These are phyloP conservation scores for Apotomis turbidana DNA, from an alignment of 2,888 invertebrate genomes.

Conservation along the genomic window DNA sequence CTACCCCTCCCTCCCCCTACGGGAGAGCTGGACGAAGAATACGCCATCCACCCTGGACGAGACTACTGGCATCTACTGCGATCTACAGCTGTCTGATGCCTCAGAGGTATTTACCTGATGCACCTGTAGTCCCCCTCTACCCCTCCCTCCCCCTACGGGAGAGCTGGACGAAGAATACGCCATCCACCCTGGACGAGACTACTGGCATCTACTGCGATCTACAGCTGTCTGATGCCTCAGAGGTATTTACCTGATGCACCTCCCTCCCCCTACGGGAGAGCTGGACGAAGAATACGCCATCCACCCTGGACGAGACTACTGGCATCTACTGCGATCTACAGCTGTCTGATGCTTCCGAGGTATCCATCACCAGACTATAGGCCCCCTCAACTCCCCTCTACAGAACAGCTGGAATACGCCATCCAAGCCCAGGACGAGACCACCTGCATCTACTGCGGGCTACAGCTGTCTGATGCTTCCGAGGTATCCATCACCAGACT, in stretches of 20 bases:
- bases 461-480: constrained; percentile 54
- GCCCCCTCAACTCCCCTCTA: too few relatives aligned
- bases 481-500: constrained; percentile 43
- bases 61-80: constrained; percentile 67
- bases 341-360: constrained; percentile 54
- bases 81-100: constrained; percentile 53
- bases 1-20: not conserved
- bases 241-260: constrained; percentile 39
- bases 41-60: constrained; percentile 66
- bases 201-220: constrained; percentile 67
- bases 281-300: constrained; percentile 60
- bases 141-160: constrained; percentile 42
- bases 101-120: constrained; percentile 50
- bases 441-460: constrained; percentile 65
- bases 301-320: constrained; percentile 64
- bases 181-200: constrained; percentile 66
- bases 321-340: constrained; percentile 67
- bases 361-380: not conserved
- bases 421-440: constrained; percentile 66
- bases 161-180: constrained; percentile 61
- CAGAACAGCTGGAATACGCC: constrained; percentile 37
- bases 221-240: constrained; percentile 55
- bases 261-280: constrained; percentile 53
- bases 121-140: not conserved
- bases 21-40: constrained; percentile 58